These are phyloP conservation scores for Acleris laterana DNA, from an alignment of 2,888 invertebrate species.

Conservation along the genomic window DNA sequence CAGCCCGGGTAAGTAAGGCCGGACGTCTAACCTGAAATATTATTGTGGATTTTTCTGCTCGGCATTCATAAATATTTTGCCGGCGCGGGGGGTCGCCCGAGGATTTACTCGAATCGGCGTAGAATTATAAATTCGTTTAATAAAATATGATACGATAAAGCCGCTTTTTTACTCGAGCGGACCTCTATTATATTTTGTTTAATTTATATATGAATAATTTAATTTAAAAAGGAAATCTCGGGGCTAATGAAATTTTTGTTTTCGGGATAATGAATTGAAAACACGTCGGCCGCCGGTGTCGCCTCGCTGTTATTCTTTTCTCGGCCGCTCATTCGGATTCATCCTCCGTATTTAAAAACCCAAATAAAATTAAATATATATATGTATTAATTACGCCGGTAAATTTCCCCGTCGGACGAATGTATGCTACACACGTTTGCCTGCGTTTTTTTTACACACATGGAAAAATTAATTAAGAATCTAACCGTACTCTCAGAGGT, in stretches of 20 bases:
- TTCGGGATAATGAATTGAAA: constrained; percentile 85
- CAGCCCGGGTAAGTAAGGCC: constrained; percentile 80
- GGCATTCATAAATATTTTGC: constrained; percentile 83
- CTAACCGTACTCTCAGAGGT: constrained; percentile 25
- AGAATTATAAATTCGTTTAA: constrained; percentile 84
- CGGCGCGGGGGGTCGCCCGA: constrained; percentile 52
- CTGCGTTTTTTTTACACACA: constrained; percentile 45
- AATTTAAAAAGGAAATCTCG: constrained; percentile 83
- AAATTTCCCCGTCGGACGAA: constrained; percentile 67
- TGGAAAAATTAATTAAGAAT: constrained; percentile 36
- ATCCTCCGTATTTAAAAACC: constrained; percentile 68
- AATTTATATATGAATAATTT: constrained; percentile 85
- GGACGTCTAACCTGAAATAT: constrained; percentile 81
- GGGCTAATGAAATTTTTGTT: constrained; percentile 84
- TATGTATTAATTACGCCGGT: constrained; percentile 77
- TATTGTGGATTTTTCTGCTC: constrained; percentile 84
- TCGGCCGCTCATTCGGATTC: constrained; percentile 77
- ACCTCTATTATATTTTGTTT: constrained; percentile 84
- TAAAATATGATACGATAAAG: constrained; percentile 84
- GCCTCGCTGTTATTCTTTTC: constrained; percentile 76
- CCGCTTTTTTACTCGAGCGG: constrained; percentile 72
- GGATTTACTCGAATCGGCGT: constrained; percentile 79
- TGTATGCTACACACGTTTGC: constrained; percentile 57
- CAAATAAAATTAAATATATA: constrained; percentile 61
- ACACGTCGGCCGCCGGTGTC: constrained; percentile 73